phyloP scores from a whole-genome alignment of 2,888 invertebrate genomes.

The Troides helena region DNA sequence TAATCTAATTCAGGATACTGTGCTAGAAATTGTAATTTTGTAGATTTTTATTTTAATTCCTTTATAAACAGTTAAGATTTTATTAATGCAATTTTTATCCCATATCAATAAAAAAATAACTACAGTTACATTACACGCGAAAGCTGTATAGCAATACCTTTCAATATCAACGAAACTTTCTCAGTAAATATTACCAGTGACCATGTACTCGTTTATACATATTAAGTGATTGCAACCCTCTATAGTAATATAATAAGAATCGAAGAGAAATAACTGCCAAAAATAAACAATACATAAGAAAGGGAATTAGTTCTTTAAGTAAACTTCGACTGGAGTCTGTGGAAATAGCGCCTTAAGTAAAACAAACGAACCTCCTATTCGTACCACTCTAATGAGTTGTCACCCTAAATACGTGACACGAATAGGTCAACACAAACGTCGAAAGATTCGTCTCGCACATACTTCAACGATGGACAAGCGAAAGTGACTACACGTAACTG shows the following conservation, averaged over 20 bases:
- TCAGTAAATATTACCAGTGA: background rate
- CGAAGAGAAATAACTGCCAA: too few species aligned
- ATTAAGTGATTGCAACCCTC: too few species aligned
- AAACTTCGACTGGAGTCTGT: too few species aligned
- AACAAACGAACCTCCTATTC: background rate
- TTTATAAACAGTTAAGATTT: background rate
- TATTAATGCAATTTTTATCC: background rate
- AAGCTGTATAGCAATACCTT: background rate
- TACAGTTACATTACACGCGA: background rate
- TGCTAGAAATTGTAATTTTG: too few species aligned
- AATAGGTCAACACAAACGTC: conserved; percentile 36
- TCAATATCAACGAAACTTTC: background rate
- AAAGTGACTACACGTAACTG: conserved; percentile 39
- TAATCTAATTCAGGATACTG: too few species aligned
- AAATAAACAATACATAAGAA: too few species aligned
- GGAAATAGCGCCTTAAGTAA: background rate
- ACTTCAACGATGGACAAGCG: conserved; percentile 36
- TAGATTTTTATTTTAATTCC: background rate
- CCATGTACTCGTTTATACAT: too few species aligned
- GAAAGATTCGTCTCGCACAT: conserved; percentile 41
- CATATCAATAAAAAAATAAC: background rate
- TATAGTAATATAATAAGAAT: too few species aligned
- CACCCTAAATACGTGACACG: conserved; percentile 15
- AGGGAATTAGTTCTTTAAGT: too few species aligned
- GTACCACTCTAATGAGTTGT: conserved; percentile 5